Evolutionary conservation across 2,888 invertebrate species (phyloP).

Genomic region (Miltochrista miniata): DNA sequence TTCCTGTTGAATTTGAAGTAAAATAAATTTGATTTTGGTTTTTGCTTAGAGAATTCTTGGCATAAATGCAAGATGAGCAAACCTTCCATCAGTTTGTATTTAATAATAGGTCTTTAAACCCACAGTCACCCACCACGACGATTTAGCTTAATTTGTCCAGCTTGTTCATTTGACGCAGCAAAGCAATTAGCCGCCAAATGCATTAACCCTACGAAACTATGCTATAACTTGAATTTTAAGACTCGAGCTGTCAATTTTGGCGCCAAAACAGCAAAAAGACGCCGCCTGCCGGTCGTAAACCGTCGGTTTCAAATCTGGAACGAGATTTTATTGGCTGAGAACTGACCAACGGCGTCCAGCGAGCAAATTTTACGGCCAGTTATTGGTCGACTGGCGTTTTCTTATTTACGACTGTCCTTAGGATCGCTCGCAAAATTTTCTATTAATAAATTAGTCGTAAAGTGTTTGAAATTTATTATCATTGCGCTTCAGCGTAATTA

Average conservation of each 20-base stretch:
- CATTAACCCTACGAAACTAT: conserved; percentile 25
- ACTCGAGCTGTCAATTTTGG: conserved; percentile 72
- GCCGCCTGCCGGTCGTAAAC: conserved; percentile 77
- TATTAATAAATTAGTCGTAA: conserved; percentile 83
- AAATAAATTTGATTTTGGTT: no score
- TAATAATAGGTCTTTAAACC: background rate
- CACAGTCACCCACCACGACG: background rate
- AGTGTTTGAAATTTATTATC: conserved; percentile 75
- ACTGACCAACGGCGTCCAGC: conserved; percentile 69
- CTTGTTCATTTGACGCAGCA: conserved; percentile 18
- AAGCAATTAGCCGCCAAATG: conserved; percentile 40
- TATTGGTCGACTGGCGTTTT: conserved; percentile 74
- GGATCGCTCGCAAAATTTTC: conserved; percentile 80
- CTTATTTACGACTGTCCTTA: conserved; percentile 79
- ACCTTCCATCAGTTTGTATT: background rate
- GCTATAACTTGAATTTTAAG: conserved; percentile 45
- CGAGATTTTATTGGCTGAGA: conserved; percentile 65
- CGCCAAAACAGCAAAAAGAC: conserved; percentile 80
- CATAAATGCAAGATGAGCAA: no score
- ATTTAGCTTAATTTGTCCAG: background rate
- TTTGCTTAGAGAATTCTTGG: no score
- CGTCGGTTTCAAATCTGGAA: conserved; percentile 79
- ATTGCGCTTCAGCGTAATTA: conserved; percentile 71
- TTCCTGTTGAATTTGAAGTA: no score
- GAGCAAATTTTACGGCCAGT: conserved; percentile 71